Conservation (phyloP, 2,888 invertebrate species). For the Trachelus troglodyta region DNA sequence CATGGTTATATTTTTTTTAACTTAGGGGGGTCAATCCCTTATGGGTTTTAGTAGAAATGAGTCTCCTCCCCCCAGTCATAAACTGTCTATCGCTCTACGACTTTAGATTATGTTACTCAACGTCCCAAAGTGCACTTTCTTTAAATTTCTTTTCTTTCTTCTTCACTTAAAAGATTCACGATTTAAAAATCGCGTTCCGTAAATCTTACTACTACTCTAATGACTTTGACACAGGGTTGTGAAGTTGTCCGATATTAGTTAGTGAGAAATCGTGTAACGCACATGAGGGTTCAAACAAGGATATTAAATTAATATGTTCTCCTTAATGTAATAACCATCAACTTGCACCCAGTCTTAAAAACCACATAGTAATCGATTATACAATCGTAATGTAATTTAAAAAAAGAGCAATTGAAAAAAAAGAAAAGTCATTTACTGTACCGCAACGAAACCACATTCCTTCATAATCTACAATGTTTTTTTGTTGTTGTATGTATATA, state of each 20-base stretch:
- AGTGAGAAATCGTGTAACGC: slow-evolving; percentile 9
- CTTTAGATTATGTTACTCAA: background rate
- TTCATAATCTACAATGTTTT: slow-evolving; percentile 47
- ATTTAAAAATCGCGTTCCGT: slow-evolving; percentile 3
- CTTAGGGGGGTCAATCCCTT: background rate
- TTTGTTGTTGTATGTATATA: slow-evolving; percentile 5
- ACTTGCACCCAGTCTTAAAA: slow-evolving; percentile 23
- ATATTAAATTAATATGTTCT: slow-evolving; percentile 19
- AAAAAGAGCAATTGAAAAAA: slow-evolving; percentile 16
- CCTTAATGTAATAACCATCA: slow-evolving; percentile 17
- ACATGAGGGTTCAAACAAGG: slow-evolving; percentile 12
- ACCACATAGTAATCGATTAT: slow-evolving; percentile 16
- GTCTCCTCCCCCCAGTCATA: background rate
- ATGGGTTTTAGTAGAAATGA: background rate
- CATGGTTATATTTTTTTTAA: background rate
- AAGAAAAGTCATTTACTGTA: slow-evolving; percentile 9
- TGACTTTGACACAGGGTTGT: slow-evolving; percentile 14
- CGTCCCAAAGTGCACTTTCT: slow-evolving; percentile 10
- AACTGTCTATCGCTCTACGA: background rate
- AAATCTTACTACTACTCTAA: slow-evolving; percentile 32
- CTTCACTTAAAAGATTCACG: background rate
- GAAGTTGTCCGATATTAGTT: slow-evolving; percentile 24
- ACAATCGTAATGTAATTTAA: slow-evolving; percentile 15
- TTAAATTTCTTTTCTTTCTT: background rate
- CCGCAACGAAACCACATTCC: slow-evolving; percentile 38